phyloP scores from a whole-genome alignment of 2,113 vertebrate species.

The Callospermophilus lateralis region DNA sequence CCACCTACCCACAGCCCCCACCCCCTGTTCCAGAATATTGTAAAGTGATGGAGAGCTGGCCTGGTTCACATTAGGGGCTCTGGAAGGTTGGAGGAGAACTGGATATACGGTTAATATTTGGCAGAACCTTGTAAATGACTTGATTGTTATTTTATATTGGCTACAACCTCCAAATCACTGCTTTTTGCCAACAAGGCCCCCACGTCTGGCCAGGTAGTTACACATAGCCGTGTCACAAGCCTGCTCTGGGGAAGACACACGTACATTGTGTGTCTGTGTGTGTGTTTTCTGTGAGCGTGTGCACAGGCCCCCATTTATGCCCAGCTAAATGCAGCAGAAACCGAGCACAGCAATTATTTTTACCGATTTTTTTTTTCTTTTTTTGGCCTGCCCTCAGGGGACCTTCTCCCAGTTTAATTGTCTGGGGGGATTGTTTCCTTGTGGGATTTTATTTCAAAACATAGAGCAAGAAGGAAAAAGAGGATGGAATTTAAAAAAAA shows the following conservation, averaged over 20 bases:
- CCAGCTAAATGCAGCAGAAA: slow-evolving; percentile 87
- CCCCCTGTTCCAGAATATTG: slow-evolving; percentile 80
- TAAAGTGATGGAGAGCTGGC: slow-evolving; percentile 84
- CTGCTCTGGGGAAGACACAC: slow-evolving; percentile 81
- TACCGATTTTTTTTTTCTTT: slow-evolving; percentile 79
- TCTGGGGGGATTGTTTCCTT: slow-evolving; percentile 87
- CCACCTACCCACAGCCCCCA: not conserved
- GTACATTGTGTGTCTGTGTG: slow-evolving; percentile 73
- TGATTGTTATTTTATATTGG: slow-evolving; percentile 92
- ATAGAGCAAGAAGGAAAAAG: slow-evolving; percentile 69
- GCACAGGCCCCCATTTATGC: slow-evolving; percentile 80
- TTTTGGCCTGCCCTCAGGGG: slow-evolving; percentile 87
- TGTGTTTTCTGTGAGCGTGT: not conserved
- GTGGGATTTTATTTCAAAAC: slow-evolving; percentile 90
- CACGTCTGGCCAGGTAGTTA: slow-evolving; percentile 87
- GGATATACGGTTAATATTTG: slow-evolving; percentile 91
- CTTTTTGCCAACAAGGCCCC: slow-evolving; percentile 83
- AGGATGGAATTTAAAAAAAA: slow-evolving; percentile 55
- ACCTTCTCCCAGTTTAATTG: slow-evolving; percentile 90
- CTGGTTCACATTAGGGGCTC: slow-evolving; percentile 90
- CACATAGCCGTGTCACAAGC: slow-evolving; percentile 83
- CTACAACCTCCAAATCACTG: slow-evolving; percentile 86
- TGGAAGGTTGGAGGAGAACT: slow-evolving; percentile 88
- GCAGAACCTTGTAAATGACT: slow-evolving; percentile 91
- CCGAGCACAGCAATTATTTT: slow-evolving; percentile 89